phyloP scores from a whole-genome alignment of 2,888 invertebrate species.

The Cetonia aurata region DNA sequence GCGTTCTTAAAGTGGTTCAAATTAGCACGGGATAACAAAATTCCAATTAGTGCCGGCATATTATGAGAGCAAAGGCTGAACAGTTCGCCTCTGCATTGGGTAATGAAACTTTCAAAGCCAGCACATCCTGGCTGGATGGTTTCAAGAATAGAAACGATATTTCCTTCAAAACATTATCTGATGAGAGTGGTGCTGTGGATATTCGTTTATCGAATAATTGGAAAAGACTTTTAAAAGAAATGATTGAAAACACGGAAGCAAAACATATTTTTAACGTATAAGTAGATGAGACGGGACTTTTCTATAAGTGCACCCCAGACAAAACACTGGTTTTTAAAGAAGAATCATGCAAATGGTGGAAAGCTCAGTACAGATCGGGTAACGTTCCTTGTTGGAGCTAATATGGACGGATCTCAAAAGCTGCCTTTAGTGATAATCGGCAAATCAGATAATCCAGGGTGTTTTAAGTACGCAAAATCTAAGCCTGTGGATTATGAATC shows the following conservation, averaged over 20 bases:
- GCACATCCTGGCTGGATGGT: background rate
- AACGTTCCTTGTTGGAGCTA: background rate
- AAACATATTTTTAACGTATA: background rate
- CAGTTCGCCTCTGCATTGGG: background rate
- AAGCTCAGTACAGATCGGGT: background rate
- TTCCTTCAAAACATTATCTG: background rate
- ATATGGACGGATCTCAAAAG: background rate
- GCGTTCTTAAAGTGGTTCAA: background rate
- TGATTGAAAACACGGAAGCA: background rate
- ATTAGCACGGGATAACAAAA: background rate
- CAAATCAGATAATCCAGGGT: background rate
- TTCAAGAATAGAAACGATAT: conserved; percentile 2
- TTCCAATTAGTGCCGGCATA: background rate
- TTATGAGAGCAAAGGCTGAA: background rate
- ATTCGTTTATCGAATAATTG: too few species aligned
- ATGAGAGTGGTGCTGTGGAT: too few species aligned
- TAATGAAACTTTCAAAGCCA: background rate
- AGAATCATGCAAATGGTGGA: background rate
- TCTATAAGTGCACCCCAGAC: background rate
- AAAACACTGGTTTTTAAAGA: background rate
- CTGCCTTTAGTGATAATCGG: background rate
- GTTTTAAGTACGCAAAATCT: too few species aligned
- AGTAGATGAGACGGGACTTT: conserved; percentile 1
- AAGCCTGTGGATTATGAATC: too few species aligned
- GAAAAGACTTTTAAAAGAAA: too few species aligned